These are phyloP conservation scores for Pao palembangensis DNA, from an alignment of 2,113 vertebrate genomes.

Conservation along the genomic window DNA sequence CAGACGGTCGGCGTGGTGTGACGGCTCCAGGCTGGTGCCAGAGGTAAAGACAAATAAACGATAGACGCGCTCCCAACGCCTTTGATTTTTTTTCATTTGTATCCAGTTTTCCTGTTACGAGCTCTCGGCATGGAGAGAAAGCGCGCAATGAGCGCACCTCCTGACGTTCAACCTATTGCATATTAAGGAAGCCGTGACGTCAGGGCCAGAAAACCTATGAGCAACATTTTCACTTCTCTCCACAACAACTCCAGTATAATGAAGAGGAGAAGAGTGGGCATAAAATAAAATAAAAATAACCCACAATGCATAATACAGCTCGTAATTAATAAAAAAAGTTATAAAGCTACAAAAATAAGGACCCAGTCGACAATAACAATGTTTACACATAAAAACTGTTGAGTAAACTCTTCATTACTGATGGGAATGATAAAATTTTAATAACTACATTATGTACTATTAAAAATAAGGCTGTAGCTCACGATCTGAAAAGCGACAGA, in stretches of 20 bases:
- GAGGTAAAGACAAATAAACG: background rate
- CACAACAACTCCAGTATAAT: background rate
- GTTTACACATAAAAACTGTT: too few relatives aligned
- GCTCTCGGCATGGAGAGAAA: constrained; percentile 48
- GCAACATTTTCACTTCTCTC: background rate
- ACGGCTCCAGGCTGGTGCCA: background rate
- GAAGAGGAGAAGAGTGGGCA: too few relatives aligned
- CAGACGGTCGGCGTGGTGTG: too few relatives aligned
- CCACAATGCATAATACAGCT: background rate
- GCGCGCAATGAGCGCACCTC: constrained; percentile 75
- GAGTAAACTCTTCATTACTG: too few relatives aligned
- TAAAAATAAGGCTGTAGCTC: background rate
- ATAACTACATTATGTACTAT: too few relatives aligned
- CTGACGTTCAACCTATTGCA: constrained; percentile 60
- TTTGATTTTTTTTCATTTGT: constrained; percentile 21
- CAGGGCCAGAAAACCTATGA: constrained; percentile 30
- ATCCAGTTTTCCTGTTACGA: constrained; percentile 26
- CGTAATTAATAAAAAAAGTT: background rate
- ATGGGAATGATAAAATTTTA: too few relatives aligned
- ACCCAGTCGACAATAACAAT: too few relatives aligned
- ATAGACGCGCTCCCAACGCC: constrained; percentile 14
- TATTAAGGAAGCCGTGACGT: constrained; percentile 38
- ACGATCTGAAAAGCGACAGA: background rate
- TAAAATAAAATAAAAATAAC: background rate
- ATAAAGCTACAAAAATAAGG: too few relatives aligned